Base-by-base conservation (phyloP, 2,113 vertebrate genomes). In the Trogon melanurus region DNA sequence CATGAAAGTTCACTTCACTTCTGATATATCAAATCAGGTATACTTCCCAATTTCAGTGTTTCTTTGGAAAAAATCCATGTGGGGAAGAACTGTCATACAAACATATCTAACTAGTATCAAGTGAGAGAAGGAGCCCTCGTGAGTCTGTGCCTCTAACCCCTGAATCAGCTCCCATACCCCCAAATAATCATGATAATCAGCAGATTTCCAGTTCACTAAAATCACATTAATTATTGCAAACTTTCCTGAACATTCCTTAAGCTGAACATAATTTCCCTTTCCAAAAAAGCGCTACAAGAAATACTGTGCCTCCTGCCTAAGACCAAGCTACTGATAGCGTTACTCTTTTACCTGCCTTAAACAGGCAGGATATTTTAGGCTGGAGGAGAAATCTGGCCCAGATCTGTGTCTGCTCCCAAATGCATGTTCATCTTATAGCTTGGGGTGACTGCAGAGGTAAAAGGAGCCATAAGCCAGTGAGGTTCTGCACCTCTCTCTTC, bases 121-220 rank as follows among this genome's bases (percentile, higher is more conserved):
- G 30, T 26, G 41, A 45, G 38, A 85, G 61, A 74, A 70, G 23
- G 15, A 84, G 5, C 15, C 15, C 47, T 61, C 7, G 22, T 0
- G 0, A 89, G 13, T 17, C 0, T 0, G 21, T 57, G 18, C 18
- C 53, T 91, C 41, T 56, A 60, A 48, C 5, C 75, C 26, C 27
- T 25, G 21, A 86, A 54, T 58, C 34, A 57, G 51, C 2, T 45
- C 16, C n/a, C 11, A 17, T n/a, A n/a, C 4, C 14, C 20, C 5
- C 7, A 89, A 21, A 58, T 70, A 92, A 61, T 53, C 34, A 70
- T 30, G 36, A 83, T 38, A 82, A 74, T 50, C n/a, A 64, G 13
- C 73, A 84, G 30, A 60, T 75, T 91, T 87, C 45, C 45, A 58
- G 14, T 19, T 89, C 74, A 61, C 65, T 82, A 79, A 88, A 92